phyloP scores from a whole-genome alignment of 1,140 invertebrate species.

The Drosophila bocqueti region DNA sequence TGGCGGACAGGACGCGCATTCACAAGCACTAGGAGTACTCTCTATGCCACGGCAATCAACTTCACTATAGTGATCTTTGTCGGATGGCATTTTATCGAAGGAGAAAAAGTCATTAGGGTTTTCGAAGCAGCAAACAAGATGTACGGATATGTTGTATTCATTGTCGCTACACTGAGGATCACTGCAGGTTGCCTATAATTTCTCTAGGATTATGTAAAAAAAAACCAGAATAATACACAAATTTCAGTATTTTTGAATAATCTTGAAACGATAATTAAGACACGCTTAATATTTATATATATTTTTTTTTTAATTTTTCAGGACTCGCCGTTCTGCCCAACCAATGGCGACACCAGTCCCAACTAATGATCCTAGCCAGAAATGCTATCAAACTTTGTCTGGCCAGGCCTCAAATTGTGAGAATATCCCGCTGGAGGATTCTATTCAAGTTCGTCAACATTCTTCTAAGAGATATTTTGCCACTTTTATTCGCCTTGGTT shows the following conservation, averaged over 20 bases:
- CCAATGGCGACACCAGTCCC: background rate
- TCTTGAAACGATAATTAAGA: too few species aligned
- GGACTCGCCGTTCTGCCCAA: background rate
- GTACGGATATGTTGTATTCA: accelerated
- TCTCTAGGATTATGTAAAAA: background rate
- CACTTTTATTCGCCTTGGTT: accelerated
- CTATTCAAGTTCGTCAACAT: background rate
- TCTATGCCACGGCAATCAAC: background rate
- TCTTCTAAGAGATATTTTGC: accelerated
- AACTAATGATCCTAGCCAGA: background rate
- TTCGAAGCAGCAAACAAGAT: accelerated
- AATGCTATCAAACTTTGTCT: background rate
- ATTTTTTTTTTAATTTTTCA: background rate
- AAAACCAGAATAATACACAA: too few species aligned
- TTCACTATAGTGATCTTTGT: background rate
- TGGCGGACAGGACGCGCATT: background rate
- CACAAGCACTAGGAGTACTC: background rate
- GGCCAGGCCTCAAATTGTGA: background rate
- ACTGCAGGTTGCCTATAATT: background rate
- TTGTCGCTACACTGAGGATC: too few species aligned
- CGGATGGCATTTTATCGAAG: background rate
- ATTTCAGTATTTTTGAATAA: too few species aligned
- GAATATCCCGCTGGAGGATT: background rate
- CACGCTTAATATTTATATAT: too few species aligned
- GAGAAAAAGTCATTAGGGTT: accelerated